Conservation (phyloP, 2,113 vertebrate species). For the Gnathonemus echidnorhynchus region DNA sequence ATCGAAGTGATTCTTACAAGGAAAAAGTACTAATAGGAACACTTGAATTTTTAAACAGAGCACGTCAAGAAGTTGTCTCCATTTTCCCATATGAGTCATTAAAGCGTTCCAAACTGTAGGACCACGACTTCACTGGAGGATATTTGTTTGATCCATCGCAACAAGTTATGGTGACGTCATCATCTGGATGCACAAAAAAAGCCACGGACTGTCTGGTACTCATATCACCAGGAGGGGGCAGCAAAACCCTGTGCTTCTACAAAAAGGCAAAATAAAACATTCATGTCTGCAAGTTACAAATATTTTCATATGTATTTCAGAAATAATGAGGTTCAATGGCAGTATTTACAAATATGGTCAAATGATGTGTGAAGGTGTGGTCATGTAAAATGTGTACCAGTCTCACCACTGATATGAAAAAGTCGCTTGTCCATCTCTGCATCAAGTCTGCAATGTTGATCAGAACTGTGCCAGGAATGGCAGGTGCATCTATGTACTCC, state of each 20-base stretch:
- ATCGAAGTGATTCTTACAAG: background rate
- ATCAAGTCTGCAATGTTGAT: background rate
- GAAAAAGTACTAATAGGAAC: background rate
- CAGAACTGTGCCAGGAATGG: background rate
- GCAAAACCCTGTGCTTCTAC: conserved; percentile 55
- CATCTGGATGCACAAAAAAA: conserved; percentile 58
- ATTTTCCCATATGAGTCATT: conserved; percentile 27
- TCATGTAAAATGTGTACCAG: background rate
- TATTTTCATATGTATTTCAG: background rate
- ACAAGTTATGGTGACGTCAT: conserved; percentile 50
- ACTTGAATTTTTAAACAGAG: background rate
- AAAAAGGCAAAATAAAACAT: background rate
- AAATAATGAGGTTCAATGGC: background rate
- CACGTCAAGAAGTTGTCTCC: background rate
- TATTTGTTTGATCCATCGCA: conserved; percentile 57
- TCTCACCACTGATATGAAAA: conserved; percentile 57
- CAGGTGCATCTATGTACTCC: conserved; percentile 39
- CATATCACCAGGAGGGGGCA: conserved; percentile 48
- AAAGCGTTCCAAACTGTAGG: conserved; percentile 41
- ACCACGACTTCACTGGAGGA: conserved; percentile 39
- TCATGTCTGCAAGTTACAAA: background rate
- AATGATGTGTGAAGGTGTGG: background rate
- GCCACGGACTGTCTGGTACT: conserved; percentile 56
- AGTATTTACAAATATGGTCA: background rate
- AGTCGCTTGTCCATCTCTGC: background rate